Evolutionary conservation across 2,888 invertebrate species (phyloP).

Genomic region (Tenthredo mesomela): DNA sequence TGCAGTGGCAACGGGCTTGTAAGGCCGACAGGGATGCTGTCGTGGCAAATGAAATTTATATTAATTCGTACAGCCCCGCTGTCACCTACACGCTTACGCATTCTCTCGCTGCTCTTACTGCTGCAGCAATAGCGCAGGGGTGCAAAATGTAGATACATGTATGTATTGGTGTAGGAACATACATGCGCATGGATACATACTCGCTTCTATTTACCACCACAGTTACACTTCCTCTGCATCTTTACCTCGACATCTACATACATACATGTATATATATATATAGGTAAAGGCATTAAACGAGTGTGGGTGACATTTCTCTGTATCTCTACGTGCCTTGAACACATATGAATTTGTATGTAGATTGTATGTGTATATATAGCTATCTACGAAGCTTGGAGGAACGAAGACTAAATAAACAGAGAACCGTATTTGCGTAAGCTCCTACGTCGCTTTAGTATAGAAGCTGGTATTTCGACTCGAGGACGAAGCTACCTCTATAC

Average conservation of each 20-base stretch:
- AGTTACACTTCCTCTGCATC: background rate
- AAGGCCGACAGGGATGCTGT: constrained; percentile 50
- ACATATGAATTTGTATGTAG: background rate
- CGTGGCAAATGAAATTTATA: constrained; percentile 71
- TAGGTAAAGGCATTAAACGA: background rate
- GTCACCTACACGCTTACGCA: constrained; percentile 58
- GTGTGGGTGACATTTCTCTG: background rate
- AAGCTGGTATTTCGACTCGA: background rate
- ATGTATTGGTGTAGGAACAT: background rate
- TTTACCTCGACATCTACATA: background rate
- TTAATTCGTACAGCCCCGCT: constrained; percentile 69
- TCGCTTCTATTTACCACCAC: background rate
- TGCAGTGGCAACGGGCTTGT: constrained; percentile 47
- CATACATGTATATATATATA: background rate
- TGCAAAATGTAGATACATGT: background rate
- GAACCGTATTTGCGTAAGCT: constrained; percentile 31
- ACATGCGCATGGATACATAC: no score
- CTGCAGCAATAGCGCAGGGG: background rate
- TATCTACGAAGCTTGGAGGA: background rate
- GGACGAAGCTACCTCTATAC: background rate
- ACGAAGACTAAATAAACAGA: constrained; percentile 44
- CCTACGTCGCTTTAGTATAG: constrained; percentile 15
- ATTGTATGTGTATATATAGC: no score
- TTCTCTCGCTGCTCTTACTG: constrained; percentile 27
- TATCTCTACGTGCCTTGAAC: background rate